Base-by-base conservation (phyloP, 2,113 vertebrate genomes). In the Coregonus clupeaformis region DNA sequence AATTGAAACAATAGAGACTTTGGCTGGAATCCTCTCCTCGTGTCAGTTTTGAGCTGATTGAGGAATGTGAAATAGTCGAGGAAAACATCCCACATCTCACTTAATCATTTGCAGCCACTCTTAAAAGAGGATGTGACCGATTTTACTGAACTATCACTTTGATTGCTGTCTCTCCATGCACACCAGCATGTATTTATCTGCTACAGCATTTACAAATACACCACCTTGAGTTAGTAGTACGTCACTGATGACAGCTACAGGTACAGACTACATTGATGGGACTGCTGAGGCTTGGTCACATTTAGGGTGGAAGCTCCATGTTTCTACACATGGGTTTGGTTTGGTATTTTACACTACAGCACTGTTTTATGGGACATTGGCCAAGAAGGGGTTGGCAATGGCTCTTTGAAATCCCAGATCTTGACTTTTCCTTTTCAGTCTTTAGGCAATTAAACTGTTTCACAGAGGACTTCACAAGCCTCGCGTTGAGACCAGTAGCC, bases 281-380 rank as follows among this genome's bases (percentile, higher is more conserved):
- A 52, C 49, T n/a, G n/a, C 3, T 60, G n/a, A 60, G n/a, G 57
- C 62, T 29, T 12, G 62, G 7, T 27, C 25, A 27, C 11, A 27
- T 64, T 9, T 29, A 16, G 25, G 25, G 12, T 64, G 24, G 68
- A 73, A 30, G 49, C 16, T 45, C 12, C 67, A 24, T 1, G 59
- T 49, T 12, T 55, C 42, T 57, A 76, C 81, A 86, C 80, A 71
- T 75, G 63, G 84, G 42, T 3, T 62, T 71, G 62, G 67, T 27
- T 82, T 16, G n/a, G 57, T 20, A 1, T 78, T 76, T 22, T 36
- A 57, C 22, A 5, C 11, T 69, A 36, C 80, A 80, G 78, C 27
- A 1, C 63, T 24, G n/a, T n/a, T 76, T 89, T 86, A 85, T 70
- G 71, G 74, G 82, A 70, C 6, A 59, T 25, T 60, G 47, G 27